These are phyloP conservation scores for Beaufortia kweichowensis DNA, from an alignment of 2,113 vertebrate species.

Conservation along the genomic window DNA sequence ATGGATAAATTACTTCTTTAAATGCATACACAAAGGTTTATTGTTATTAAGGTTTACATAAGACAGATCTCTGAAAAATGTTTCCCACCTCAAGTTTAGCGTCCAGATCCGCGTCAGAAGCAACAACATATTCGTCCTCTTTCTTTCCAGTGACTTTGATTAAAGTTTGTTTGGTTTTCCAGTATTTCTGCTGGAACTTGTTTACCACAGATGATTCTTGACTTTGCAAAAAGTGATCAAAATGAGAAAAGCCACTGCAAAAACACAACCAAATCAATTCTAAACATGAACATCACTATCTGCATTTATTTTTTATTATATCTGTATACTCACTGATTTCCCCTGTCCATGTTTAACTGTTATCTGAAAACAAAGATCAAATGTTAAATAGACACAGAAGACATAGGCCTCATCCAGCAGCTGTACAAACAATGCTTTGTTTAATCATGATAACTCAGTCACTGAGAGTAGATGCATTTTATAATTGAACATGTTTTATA, in stretches of 20 bases:
- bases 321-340: constrained; percentile 67
- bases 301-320: background rate
- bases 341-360: constrained; percentile 66
- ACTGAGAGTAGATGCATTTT: background rate
- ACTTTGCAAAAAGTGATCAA: constrained; percentile 85
- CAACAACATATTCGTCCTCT: constrained; percentile 93
- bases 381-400: background rate
- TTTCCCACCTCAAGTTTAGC: constrained; percentile 89
- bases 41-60: too few relatives aligned
- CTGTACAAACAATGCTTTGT: background rate
- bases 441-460: background rate
- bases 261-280: background rate
- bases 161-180: constrained; percentile 96
- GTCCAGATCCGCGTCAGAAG: constrained; percentile 94
- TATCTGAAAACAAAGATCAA: constrained; percentile 48
- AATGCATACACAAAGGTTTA: too few relatives aligned
- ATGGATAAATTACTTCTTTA: too few relatives aligned
- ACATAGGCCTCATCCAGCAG: constrained; percentile 1
- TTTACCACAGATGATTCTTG: constrained; percentile 94
- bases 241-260: constrained; percentile 80
- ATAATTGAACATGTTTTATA: background rate
- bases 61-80: too few relatives aligned
- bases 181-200: constrained; percentile 96
- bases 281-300: background rate
- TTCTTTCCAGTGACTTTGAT: constrained; percentile 97